A percentile compares a stretch with the other conserved stretches of the same genome.
These are phyloP conservation scores for Caenorhabditis imperialis DNA, from an alignment of 2,888 invertebrate species.

Conservation along the genomic window DNA sequence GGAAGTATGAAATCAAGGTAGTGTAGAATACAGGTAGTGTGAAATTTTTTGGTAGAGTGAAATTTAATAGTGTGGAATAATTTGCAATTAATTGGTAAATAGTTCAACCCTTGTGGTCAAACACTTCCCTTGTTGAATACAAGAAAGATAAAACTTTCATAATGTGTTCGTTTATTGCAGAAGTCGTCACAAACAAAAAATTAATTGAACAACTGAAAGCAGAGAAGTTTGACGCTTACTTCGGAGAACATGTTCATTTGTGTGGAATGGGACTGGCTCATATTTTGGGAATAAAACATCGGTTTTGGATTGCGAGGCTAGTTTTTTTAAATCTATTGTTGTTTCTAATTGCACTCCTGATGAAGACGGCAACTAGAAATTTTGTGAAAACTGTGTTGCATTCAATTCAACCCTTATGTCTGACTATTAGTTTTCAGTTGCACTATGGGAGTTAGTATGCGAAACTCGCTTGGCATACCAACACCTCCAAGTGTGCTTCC, in stretches of 20 bases:
- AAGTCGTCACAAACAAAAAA: conserved; percentile 50
- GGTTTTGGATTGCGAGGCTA: conserved; percentile 68
- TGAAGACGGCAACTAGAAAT: too few species aligned
- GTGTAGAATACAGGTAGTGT: too few species aligned
- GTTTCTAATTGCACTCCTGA: too few species aligned
- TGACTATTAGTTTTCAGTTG: conserved; percentile 17
- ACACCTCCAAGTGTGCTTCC: conserved; percentile 46
- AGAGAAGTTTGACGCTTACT: conserved; percentile 66
- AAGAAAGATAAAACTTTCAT: too few species aligned
- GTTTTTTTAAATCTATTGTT: not conserved
- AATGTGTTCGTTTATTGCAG: too few species aligned
- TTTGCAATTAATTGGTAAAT: too few species aligned
- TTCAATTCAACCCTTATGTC: not conserved
- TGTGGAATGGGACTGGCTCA: conserved; percentile 64
- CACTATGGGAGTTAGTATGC: conserved; percentile 51
- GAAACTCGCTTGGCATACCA: conserved; percentile 38
- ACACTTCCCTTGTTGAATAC: too few species aligned
- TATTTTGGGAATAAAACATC: conserved; percentile 58
- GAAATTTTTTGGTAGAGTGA: too few species aligned
- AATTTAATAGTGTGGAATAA: too few species aligned
- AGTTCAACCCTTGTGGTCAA: too few species aligned
- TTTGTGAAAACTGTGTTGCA: too few species aligned
- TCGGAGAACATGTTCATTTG: conserved; percentile 63
- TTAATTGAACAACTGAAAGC: conserved; percentile 55
- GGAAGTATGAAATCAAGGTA: too few species aligned